Evolutionary conservation across 2,113 vertebrate species (phyloP).

Genomic region (Gambusia affinis): DNA sequence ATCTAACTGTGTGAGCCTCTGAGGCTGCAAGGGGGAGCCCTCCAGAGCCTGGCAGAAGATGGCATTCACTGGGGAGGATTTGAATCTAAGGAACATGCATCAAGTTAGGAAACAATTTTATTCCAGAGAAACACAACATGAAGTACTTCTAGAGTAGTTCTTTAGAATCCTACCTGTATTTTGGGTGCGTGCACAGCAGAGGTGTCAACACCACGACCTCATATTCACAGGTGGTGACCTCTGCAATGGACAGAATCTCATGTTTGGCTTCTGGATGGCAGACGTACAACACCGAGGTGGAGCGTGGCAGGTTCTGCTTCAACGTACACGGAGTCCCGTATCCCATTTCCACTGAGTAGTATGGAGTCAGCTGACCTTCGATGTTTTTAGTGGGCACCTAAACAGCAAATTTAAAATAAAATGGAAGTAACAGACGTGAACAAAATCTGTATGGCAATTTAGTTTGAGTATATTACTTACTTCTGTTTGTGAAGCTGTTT

Average conservation of each 20-base stretch:
- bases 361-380: constrained; percentile 97
- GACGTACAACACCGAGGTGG: constrained; percentile 91
- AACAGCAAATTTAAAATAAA: background rate
- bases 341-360: constrained; percentile 90
- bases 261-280: constrained; percentile 98
- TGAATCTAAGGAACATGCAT: constrained; percentile 78
- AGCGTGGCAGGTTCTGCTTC: constrained; percentile 88
- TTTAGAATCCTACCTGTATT: constrained; percentile 86
- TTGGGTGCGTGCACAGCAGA: constrained; percentile 92
- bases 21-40: constrained; percentile 91
- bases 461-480: constrained; percentile 43
- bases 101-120: background rate
- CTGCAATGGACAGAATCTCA: constrained; percentile 95
- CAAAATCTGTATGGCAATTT: background rate
- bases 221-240: constrained; percentile 97
- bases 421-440: background rate
- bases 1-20: constrained; percentile 87
- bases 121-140: background rate
- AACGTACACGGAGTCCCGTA: constrained; percentile 93
- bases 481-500: constrained; percentile 59
- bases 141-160: background rate
- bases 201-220: constrained; percentile 97
- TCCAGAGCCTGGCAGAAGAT: constrained; percentile 95
- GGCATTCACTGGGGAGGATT: constrained; percentile 93
- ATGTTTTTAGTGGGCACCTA: constrained; percentile 90